Evolutionary conservation across 2,113 vertebrate genomes (phyloP).

Genomic region (Amphiprion percula): DNA sequence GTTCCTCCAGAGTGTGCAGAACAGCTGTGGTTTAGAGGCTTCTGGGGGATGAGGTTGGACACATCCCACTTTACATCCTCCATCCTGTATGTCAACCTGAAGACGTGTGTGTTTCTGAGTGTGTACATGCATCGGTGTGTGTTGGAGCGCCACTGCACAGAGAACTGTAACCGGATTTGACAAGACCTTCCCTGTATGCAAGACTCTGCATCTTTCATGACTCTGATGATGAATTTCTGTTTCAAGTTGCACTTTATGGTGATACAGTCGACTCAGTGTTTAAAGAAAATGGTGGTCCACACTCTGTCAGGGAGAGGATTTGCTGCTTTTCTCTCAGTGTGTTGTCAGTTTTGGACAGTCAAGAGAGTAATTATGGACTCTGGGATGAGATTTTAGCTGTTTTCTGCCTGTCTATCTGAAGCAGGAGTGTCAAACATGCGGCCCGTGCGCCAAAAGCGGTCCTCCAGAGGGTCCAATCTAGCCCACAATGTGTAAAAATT

Average conservation of each 20-base stretch:
- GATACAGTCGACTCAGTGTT: background rate
- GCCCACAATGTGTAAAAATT: no score
- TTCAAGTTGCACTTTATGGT: slow-evolving; percentile 4
- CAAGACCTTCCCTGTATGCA: slow-evolving; percentile 20
- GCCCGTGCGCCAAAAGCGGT: no score
- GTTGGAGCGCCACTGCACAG: slow-evolving; percentile 11
- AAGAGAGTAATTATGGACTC: no score
- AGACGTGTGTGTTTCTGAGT: slow-evolving; percentile 29
- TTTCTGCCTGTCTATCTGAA: background rate
- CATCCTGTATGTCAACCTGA: background rate
- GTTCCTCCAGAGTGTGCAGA: slow-evolving; percentile 41
- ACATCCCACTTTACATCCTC: slow-evolving; percentile 20
- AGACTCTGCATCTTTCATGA: slow-evolving; percentile 62
- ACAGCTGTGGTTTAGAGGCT: slow-evolving; percentile 8
- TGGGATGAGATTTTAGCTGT: background rate
- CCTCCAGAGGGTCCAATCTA: no score
- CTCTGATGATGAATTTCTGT: background rate
- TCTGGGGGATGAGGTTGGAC: slow-evolving; percentile 16
- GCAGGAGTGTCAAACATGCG: no score
- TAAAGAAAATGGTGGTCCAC: background rate
- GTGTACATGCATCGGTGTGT: slow-evolving; percentile 10
- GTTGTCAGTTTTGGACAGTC: background rate
- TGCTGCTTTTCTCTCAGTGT: background rate
- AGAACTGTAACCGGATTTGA: slow-evolving; percentile 29
- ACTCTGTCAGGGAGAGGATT: background rate